Evolutionary conservation across 2,113 vertebrate species (phyloP), one percentile per base, ranked within the genome.

Genomic region (Arenaria interpres): DNA sequence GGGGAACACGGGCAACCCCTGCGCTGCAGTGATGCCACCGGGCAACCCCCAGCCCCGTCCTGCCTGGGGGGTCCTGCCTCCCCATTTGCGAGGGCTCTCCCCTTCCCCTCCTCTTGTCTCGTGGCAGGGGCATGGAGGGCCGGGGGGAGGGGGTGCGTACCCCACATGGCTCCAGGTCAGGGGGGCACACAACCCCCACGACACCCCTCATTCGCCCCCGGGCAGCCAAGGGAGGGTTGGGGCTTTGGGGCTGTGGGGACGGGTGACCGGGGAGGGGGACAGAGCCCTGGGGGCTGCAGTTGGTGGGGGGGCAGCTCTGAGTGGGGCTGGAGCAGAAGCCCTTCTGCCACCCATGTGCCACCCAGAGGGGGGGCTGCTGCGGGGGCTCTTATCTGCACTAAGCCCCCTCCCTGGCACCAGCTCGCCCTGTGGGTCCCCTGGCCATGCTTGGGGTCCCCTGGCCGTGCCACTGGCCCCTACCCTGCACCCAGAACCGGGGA

Each of bases 401-500:
- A 56, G n/a, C 41, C 39, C 69, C 22, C n/a, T 33, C 73, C 67
- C 21, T 4, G 12, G 51, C 1, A 48, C 66, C 41, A 17, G 14
- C 2, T 28, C 6, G 22, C n/a, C 37, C 78, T 48, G 48, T 22
- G 48, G 48, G 48, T 23, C 48, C 48, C 48, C 48, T 48, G 48
- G 45, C 60, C 0, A 0, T 39, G 43, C 63, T 41, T 2, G 6
- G 1, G 3, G 48, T 39, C 14, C 33, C 74, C 68, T 32, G 1
- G 0, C 5, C 1, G 6, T 68, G 73, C 22, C 88, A 22, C 5
- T 2, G 7, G 19, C 68, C 50, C 24, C 9, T 0, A 41, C 76
- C 48, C 60, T 0, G 0, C 16, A 0, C 48, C 27, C 6, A 10
- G 30, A 4, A 21, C 66, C 14, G 14, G 57, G 2, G 16, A 41